Conservation (phyloP, 2,888 invertebrate genomes). For the Cremastinae sp. region DNA sequence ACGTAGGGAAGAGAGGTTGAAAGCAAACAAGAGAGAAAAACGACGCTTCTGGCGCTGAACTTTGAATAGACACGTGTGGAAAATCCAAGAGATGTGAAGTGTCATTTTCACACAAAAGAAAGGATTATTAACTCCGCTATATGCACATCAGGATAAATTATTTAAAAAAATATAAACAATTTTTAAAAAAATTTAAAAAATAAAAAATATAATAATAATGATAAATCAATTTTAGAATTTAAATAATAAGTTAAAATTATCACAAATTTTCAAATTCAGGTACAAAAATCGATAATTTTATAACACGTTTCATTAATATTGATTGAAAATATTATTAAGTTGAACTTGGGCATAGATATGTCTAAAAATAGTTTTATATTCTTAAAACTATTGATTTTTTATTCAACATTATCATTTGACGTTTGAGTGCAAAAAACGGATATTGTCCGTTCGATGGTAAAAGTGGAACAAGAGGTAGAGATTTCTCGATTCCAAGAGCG, state of each 20-base stretch:
- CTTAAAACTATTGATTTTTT: not conserved
- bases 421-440: constrained; percentile 5
- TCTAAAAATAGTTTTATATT: not conserved
- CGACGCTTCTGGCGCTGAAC: constrained; percentile 13
- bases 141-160: not conserved
- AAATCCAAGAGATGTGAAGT: constrained; percentile 37
- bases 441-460: constrained; percentile 62
- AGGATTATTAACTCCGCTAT: not conserved
- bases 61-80: constrained; percentile 33
- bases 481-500: constrained; percentile 22
- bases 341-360: no score
- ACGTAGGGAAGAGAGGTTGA: constrained; percentile 41
- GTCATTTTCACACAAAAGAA: constrained; percentile 24
- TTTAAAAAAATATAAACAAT: no score
- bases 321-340: no score
- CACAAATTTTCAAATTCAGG: no score
- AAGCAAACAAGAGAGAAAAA: constrained; percentile 31
- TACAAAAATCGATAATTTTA: no score
- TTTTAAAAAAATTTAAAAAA: no score
- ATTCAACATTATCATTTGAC: not conserved
- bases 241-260: no score
- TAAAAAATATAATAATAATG: no score
- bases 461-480: constrained; percentile 60
- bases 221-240: no score
- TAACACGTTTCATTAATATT: no score